Percentiles rank a stretch among this genome's conserved stretches.
phyloP scores from a whole-genome alignment of 2,797 vertebrate genomes.

The Muscicapa striata region DNA sequence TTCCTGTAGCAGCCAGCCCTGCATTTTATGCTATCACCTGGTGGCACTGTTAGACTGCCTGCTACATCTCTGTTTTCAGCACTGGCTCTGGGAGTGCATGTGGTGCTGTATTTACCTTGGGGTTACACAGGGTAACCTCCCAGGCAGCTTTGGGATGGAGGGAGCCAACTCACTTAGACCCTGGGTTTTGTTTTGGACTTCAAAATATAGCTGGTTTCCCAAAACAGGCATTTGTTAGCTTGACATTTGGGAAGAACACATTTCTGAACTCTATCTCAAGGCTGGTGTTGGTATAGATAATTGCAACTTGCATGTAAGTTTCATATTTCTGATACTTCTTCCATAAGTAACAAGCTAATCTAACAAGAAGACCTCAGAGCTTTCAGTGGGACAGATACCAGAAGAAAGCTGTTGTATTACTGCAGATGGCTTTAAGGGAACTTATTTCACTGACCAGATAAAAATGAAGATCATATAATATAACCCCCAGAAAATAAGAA shows the following conservation, averaged over 20 bases:
- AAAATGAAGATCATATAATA: background rate
- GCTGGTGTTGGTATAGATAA: background rate
- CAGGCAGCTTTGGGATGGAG: background rate
- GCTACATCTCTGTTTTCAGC: background rate
- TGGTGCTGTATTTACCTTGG: background rate
- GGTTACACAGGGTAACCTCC: background rate
- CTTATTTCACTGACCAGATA: background rate
- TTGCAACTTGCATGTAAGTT: background rate
- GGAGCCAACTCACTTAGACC: background rate
- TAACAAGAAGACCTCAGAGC: background rate
- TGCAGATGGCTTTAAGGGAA: background rate
- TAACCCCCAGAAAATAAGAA: background rate
- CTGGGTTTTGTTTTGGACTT: background rate
- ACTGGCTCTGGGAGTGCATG: background rate
- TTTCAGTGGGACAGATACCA: background rate
- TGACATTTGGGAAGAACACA: background rate
- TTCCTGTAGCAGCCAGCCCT: background rate
- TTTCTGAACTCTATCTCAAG: background rate
- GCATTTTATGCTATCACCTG: background rate
- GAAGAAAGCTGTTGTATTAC: background rate
- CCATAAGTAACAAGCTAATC: background rate
- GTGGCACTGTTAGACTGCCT: slow-evolving; percentile 21
- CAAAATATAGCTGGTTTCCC: background rate
- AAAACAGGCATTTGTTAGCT: background rate
- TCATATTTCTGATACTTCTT: background rate